Evolutionary conservation across 2,797 vertebrate species (phyloP), one percentile per base, ranked within the genome.

Genomic region (Eremophila alpestris): DNA sequence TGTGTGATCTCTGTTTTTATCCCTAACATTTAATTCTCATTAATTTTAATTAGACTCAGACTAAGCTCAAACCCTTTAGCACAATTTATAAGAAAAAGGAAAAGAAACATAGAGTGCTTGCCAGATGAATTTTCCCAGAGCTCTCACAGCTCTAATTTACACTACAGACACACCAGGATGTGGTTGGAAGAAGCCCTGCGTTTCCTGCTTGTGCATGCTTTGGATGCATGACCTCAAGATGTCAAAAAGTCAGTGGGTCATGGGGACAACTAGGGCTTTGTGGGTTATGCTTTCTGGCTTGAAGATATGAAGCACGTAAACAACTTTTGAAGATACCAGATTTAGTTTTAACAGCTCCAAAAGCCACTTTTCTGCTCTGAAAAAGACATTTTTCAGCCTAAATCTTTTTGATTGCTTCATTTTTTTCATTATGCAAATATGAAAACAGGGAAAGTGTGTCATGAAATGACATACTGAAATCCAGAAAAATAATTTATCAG

Each of bases 191-290:
- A 91, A 95, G 84, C 52, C 54, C 56, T 95, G 94, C 11, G 9
- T 96, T 97, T 98, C 96, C 96, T 97, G 95, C 94, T 96, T 96
- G 89, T 97, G 91, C 88, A 92, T 92, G 90, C 79, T 97, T 97
- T 93, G 94, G 90, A 94, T 96, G 83, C 81, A 86, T 96, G 96
- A 96, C 93, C 95, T 97, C 92, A 85, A 96, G 71, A 95, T 94
- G 94, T 97, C 90, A 97, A 92, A 86, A 96, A 92, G 93, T 97
- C 96, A 95, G 65, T 83, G 95, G 92, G 93, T 97, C 93, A 96
- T 74, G 70, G 93, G 84, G 94, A 95, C 85, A 95, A 87, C 73
- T 92, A 83, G 27, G 1, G 76, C 89, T 96, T 83, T 70, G 81
- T 87, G 87, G 83, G 69, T 85, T 93, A 76, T 93, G 48, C 55